Base-by-base conservation (phyloP, 2,888 invertebrate genomes). In the Hypsopygia costalis region DNA sequence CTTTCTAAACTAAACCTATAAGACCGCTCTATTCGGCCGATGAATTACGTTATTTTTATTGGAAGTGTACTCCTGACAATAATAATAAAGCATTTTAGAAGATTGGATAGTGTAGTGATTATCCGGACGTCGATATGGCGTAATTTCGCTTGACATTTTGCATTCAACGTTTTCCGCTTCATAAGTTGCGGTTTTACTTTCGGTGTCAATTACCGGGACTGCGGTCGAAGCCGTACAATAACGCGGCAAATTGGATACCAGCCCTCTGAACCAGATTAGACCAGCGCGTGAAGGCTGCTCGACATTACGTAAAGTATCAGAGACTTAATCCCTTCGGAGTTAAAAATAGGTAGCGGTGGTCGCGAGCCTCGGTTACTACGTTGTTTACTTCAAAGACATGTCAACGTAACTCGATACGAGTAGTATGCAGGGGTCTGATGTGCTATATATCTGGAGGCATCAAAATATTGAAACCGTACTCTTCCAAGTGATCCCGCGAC, bases 1-100 rank as follows among this genome's bases (percentile, higher is more conserved):
- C 86, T 86, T 86, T 87, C 85, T 83, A 83, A 86, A 83, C 81
- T 81, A 78, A 81, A 81, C 75, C 81, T 81, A 81, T 81, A 76
- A 81, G 75, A 70, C 58, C 53, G 65, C 58, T 72, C 69, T 69
- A 74, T 79, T 67, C 68, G 66, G 65, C 64, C 68, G 69, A 75
- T 75, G 72, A 80, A 80, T 82, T 80, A 80, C 72, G 69, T 78
- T 78, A 80, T 77, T 82, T 79, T 82, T 82, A 82, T 81, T 80
- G 73, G 68, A 71, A 68, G 55, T 63, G 61, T 54, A 58, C 47
- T 55, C 49, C 53, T 70, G 58, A 71, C 69, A 62, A 77, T 76
- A 74, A 72, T 74, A 73, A 81, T 77, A 73, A 77, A 76, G 56
- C 66, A 78, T 79, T 74, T n/a, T 65, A 69, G 66, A 49, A 69